These are phyloP conservation scores for Psilanteris sp. DNA, from an alignment of 1,140 invertebrate species.

Conservation along the genomic window DNA sequence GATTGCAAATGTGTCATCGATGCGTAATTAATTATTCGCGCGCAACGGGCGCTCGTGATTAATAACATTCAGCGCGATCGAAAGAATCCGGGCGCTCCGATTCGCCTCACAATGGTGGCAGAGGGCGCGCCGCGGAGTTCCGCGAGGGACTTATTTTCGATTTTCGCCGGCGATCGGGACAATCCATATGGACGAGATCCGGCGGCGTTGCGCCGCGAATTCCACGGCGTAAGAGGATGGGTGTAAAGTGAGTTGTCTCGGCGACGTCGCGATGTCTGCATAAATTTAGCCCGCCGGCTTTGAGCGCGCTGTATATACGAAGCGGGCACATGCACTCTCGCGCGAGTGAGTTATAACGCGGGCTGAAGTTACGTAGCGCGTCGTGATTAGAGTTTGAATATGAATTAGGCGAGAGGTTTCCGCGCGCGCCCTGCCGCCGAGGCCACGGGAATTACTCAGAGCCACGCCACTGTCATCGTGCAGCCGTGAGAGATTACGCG, in stretches of 20 bases:
- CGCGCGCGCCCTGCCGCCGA: constrained; percentile 16
- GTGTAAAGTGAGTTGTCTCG: constrained; percentile 72
- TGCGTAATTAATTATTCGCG: too few relatives aligned
- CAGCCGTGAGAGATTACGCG: constrained; percentile 42
- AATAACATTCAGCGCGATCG: too few relatives aligned
- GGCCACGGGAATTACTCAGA: constrained; percentile 36
- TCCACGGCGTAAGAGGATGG: constrained; percentile 69
- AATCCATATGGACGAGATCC: too few relatives aligned
- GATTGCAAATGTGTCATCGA: too few relatives aligned
- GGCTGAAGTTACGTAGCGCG: constrained; percentile 49
- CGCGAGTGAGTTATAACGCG: constrained; percentile 59
- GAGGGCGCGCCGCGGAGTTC: too few relatives aligned
- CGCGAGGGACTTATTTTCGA: too few relatives aligned
- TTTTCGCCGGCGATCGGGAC: too few relatives aligned
- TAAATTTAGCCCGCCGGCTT: constrained; percentile 65
- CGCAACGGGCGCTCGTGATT: too few relatives aligned
- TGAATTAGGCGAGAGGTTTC: constrained; percentile 51
- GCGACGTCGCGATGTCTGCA: constrained; percentile 67
- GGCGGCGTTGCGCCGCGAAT: constrained; percentile 16
- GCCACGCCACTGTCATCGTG: constrained; percentile 25
- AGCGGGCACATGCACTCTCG: constrained; percentile 25
- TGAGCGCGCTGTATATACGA: constrained; percentile 31
- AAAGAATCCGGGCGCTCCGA: too few relatives aligned
- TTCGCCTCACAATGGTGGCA: too few relatives aligned
- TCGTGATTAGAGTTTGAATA: constrained; percentile 64